Evolutionary conservation across 1,140 invertebrate species (phyloP), one percentile per base, ranked within the genome.

Genomic region (Drosophila sp.): DNA sequence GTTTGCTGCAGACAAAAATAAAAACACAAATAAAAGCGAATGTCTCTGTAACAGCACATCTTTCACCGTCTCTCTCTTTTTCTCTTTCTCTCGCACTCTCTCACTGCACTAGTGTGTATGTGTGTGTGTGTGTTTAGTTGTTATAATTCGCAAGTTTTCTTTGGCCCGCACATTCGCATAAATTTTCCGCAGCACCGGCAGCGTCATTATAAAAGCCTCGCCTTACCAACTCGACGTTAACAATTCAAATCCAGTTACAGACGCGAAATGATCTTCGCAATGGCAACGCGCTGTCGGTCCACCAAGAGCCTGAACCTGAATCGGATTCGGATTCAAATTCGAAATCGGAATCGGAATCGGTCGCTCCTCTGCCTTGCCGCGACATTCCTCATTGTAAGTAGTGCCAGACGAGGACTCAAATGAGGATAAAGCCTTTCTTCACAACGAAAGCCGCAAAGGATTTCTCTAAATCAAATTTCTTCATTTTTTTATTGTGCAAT

Each of bases 181-280:
- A 83, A 89, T 90, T 90, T 86, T 90, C 78, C 86, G 86, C 86
- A 86, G 84, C 78, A 62, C 61, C 86, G 81, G 67, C 46, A 51
- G 72, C 58, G 65, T 76, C 59, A 83, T 90, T 90, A 90, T 90
- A 90, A 90, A 90, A 90, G 89, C 80, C 76, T 50, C 79, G 45
- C 53, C 51, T 70, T 45, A 46, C 69, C 70, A 73, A 71, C 74
- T 78, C 67, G 72, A 21, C 73, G 78, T 74, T 74, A 81, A 89
- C 89, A 90, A 90, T 84, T 73, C 72, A 71, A 76, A 62, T 72
- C 74, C 72, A 89, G 89, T 63, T 72, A 72, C 78, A 61, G 72
- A 48, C 79, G 87, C 87, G 82, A 67, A 79, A 90, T 59, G 63
- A 87, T 90, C 72, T 77, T 63, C 69, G 76, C 72, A 25, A 75